A percentile compares a stretch with the other conserved stretches of the same genome.
Conservation (phyloP, 2,113 vertebrate species). For the Pterocles burchelli region DNA sequence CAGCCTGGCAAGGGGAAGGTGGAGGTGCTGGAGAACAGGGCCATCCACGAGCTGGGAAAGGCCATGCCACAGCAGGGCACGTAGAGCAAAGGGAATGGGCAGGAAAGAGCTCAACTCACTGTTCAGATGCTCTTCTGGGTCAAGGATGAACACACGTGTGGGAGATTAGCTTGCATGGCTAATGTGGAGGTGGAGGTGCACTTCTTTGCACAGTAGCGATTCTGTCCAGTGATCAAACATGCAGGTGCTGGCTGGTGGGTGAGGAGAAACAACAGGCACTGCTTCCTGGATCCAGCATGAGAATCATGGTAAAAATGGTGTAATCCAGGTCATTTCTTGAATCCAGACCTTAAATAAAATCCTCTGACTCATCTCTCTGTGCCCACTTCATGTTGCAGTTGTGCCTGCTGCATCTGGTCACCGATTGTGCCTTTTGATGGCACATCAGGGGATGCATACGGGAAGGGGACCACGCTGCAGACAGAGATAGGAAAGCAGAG, state of each 20-base stretch:
- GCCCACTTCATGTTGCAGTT: neutral
- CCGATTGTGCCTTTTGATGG: neutral
- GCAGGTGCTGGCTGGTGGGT: neutral
- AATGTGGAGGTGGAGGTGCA: rapidly evolving
- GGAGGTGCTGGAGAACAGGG: constrained; percentile 83
- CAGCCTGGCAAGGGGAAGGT: constrained; percentile 65
- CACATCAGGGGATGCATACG: rapidly evolving
- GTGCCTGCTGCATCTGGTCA: neutral
- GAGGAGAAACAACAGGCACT: neutral
- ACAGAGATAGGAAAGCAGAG: neutral
- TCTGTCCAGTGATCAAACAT: neutral
- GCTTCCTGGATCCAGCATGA: neutral
- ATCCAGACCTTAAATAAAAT: constrained; percentile 20
- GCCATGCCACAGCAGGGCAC: neutral
- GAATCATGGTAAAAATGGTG: rapidly evolving
- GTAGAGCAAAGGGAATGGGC: neutral
- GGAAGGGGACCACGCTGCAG: neutral
- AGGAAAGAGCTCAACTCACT: neutral
- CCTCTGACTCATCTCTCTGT: neutral
- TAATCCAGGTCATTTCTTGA: neutral
- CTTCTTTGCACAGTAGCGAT: neutral
- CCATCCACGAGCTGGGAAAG: constrained; percentile 73
- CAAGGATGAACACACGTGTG: rapidly evolving
- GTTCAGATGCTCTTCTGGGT: neutral
- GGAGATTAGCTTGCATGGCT: neutral